phyloP scores from a whole-genome alignment of 2,888 invertebrate genomes.

The Oxycera nigricornis region DNA sequence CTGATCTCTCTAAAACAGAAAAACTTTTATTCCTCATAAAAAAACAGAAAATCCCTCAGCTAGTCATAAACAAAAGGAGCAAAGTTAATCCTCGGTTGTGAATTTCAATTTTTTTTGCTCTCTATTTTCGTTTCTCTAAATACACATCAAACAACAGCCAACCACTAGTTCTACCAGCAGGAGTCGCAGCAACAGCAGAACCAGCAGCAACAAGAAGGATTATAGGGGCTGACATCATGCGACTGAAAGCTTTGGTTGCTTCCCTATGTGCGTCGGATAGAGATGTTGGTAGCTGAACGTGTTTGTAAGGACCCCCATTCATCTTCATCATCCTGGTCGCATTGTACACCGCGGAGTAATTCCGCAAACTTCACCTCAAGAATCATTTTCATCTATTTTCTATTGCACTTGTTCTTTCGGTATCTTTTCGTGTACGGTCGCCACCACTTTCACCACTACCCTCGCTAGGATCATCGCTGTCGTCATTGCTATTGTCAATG shows the following conservation, averaged over 20 bases:
- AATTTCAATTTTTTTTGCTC: constrained; percentile 29
- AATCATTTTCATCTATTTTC: constrained; percentile 37
- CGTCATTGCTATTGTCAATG: neutral
- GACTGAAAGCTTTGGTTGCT: no score
- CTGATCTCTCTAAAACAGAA: neutral
- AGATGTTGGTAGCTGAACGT: neutral
- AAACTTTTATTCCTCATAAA: constrained; percentile 1
- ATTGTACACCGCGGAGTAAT: constrained; percentile 1
- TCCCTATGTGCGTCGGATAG: no score
- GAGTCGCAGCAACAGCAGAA: no score
- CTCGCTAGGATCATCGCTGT: neutral
- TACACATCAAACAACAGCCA: neutral
- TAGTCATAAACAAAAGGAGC: constrained; percentile 25
- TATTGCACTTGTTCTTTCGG: constrained; percentile 20
- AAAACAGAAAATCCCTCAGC: constrained; percentile 30
- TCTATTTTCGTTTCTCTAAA: neutral
- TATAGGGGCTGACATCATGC: no score
- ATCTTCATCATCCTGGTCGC: constrained; percentile 5
- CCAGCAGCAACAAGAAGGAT: no score
- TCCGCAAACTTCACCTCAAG: constrained; percentile 28
- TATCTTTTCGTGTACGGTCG: neutral
- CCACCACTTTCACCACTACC: neutral
- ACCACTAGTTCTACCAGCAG: no score
- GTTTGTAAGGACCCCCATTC: constrained; percentile 6
- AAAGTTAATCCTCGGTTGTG: constrained; percentile 31